Base-by-base conservation (phyloP, 2,888 invertebrate species). In the Aphrophora alni region DNA sequence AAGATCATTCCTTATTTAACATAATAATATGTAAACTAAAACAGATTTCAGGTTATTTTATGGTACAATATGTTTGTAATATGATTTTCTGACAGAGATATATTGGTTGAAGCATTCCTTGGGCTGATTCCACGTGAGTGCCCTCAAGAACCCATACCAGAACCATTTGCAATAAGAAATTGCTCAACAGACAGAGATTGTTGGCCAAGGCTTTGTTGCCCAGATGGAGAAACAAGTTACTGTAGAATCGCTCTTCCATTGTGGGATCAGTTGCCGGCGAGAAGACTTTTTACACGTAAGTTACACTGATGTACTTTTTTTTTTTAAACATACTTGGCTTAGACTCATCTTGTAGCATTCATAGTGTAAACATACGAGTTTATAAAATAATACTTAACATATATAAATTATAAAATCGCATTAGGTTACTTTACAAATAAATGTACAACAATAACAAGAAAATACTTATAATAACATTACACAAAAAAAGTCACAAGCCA, bases 191-290 rank as follows among this genome's bases (percentile, higher is more conserved):
- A 95, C 86, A 88, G 90, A 21, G 94, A 95, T 85, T 95, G 95
- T 87, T 92, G 93, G 90, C 93, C 94, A 17, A 89, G 95, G 28
- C 91, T 95, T 80, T 95, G 95, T 87, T 95, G 95, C 84, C 93
- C 93, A 0, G 95, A 94, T 87, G 85, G 92, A 91, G 84, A 88
- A 88, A 1, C 91, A 38, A 92, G 92, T 84, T 95, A 93, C 87
- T 95, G 95, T 87, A 90, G 94, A 84, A 94, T 93, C 38, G 80
- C 84, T 25, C 74, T 83, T 14, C 83, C 83, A 2, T 78, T 82
- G 25, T 84, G 85, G 85, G 83, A 83, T 44, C 79, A 81, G 72
- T 81, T 85, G 28, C 80, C 83, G 25, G 80, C 75, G 1, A 77
- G 44, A 38, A 68, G 80, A 10, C 24, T 80, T 12, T 69, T 80